Conservation (phyloP, 2,888 invertebrate species). For the Aspidiotus destructor region DNA sequence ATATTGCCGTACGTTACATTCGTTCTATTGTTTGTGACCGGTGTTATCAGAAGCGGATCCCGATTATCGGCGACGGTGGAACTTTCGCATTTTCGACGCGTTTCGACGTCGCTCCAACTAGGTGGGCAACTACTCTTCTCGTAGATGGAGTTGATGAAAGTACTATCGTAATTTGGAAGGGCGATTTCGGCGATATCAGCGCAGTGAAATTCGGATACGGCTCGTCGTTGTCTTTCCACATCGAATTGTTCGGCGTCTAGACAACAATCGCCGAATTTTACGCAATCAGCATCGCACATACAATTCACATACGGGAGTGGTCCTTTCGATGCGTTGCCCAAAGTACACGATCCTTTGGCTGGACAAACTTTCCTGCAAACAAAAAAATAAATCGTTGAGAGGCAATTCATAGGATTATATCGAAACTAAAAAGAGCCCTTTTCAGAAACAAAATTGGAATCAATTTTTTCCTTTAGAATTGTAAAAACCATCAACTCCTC, state of each 20-base stretch:
- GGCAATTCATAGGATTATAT: too few species aligned
- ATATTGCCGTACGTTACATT: conserved; percentile 41
- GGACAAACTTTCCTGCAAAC: too few species aligned
- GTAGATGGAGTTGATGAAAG: conserved; percentile 39
- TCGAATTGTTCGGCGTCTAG: conserved; percentile 41
- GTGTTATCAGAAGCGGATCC: conserved; percentile 37
- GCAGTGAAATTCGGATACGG: conserved; percentile 41
- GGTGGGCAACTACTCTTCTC: conserved; percentile 43
- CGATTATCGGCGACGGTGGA: conserved; percentile 38
- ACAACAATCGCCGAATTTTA: conserved; percentile 45
- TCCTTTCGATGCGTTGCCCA: too few species aligned
- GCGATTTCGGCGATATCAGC: conserved; percentile 41
- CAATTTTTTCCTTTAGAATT: too few species aligned
- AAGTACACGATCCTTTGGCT: too few species aligned
- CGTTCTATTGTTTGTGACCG: conserved; percentile 38
- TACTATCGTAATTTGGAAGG: conserved; percentile 39
- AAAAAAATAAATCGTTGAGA: too few species aligned
- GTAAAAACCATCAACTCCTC: too few species aligned
- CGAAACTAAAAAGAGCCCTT: too few species aligned
- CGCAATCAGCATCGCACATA: conserved; percentile 44
- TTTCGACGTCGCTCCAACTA: conserved; percentile 40
- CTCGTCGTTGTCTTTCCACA: conserved; percentile 39
- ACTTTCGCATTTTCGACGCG: conserved; percentile 38
- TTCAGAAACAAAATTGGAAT: too few species aligned
- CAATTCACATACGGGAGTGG: conserved; percentile 40